These are phyloP conservation scores for Trematocara variabile DNA, from an alignment of 2,113 vertebrate genomes.

Conservation along the genomic window DNA sequence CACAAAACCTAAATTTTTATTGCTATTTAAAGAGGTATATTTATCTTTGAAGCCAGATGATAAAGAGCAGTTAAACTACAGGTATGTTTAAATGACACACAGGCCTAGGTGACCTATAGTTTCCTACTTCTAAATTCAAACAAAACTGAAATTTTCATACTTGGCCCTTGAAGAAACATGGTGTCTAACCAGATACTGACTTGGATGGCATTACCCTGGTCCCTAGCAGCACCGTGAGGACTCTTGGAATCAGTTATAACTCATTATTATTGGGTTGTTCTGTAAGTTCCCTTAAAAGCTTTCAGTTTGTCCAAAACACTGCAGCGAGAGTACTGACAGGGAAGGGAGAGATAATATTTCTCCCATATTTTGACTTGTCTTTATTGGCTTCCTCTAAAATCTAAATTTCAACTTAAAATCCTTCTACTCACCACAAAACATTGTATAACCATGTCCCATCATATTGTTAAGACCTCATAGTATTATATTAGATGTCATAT, in stretches of 20 bases:
- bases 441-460: background rate
- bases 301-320: too few relatives aligned
- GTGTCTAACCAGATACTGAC: background rate
- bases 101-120: accelerated
- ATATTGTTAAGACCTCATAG: background rate
- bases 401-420: too few relatives aligned
- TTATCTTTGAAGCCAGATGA: background rate
- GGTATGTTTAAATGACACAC: accelerated
- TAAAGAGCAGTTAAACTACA: background rate
- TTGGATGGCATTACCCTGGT: background rate
- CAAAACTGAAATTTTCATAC: accelerated
- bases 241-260: too few relatives aligned
- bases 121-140: background rate
- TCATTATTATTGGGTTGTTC: too few relatives aligned
- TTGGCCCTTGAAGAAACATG: background rate
- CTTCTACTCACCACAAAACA: too few relatives aligned
- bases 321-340: too few relatives aligned
- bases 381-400: too few relatives aligned
- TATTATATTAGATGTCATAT: background rate
- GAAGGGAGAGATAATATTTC: too few relatives aligned
- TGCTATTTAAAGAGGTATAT: background rate
- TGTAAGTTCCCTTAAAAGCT: too few relatives aligned
- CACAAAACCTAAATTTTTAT: background rate
- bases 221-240: too few relatives aligned
- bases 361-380: too few relatives aligned